phyloP scores from a whole-genome alignment of 2,113 vertebrate species.

The Mastomys natalensis region DNA sequence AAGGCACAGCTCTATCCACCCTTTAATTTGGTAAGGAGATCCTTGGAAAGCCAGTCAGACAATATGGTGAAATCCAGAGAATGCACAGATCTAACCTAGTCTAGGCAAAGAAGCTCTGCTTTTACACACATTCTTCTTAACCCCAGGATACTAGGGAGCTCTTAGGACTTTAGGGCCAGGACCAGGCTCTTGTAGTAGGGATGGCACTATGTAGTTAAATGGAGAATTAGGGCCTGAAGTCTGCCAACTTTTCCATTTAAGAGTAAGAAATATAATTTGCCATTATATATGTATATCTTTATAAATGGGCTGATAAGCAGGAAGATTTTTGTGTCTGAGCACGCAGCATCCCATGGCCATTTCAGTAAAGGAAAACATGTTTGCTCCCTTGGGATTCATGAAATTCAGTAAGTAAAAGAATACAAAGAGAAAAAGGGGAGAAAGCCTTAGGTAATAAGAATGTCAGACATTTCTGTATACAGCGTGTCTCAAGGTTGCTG shows the following conservation, averaged over 20 bases:
- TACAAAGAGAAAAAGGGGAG: slow-evolving; percentile 27
- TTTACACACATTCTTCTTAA: neutral
- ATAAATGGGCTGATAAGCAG: neutral
- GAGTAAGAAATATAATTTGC: neutral
- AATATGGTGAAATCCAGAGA: neutral
- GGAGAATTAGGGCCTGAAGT: neutral
- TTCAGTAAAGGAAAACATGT: slow-evolving; percentile 43
- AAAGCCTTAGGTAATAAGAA: slow-evolving; percentile 30
- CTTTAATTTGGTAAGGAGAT: neutral
- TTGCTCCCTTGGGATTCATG: slow-evolving; percentile 32
- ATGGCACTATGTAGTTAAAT: neutral
- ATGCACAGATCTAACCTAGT: neutral
- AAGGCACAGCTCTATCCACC: neutral
- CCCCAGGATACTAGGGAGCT: neutral
- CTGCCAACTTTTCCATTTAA: slow-evolving; percentile 27
- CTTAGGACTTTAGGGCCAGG: neutral
- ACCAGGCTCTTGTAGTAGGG: neutral
- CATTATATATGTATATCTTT: slow-evolving; percentile 1
- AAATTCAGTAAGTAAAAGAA: slow-evolving; percentile 42
- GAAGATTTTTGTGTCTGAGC: slow-evolving; percentile 40
- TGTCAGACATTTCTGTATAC: neutral
- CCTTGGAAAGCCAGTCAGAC: neutral
- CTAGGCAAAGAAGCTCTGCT: neutral
- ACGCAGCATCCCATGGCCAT: neutral
- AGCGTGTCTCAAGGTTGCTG: slow-evolving; percentile 44